Evolutionary conservation across 1,140 invertebrate genomes (phyloP).

Genomic region (Caenorhabditis brenneri): DNA sequence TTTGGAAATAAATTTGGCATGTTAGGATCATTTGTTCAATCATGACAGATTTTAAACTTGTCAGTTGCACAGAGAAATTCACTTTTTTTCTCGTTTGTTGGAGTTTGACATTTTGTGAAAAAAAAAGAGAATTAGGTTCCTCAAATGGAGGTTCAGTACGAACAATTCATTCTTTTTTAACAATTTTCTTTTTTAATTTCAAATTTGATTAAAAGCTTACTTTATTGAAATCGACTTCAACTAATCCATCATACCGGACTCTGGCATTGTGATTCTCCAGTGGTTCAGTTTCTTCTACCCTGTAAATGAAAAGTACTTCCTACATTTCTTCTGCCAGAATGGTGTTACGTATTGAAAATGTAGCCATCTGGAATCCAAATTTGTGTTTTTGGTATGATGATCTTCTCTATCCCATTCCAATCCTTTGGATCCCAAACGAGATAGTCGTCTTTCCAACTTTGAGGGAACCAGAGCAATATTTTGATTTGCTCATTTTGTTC

Average conservation of each 20-base stretch:
- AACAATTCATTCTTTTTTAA: too few species aligned
- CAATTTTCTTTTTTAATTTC: too few species aligned
- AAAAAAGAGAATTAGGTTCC: too few species aligned
- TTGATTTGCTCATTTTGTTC: conserved; percentile 55
- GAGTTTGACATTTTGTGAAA: too few species aligned
- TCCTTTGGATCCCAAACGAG: conserved; percentile 38
- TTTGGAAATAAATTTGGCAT: too few species aligned
- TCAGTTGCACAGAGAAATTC: too few species aligned
- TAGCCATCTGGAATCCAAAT: conserved; percentile 55
- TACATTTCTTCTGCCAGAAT: not conserved
- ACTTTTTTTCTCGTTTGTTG: too few species aligned
- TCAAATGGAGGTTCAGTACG: too few species aligned
- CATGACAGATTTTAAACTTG: too few species aligned
- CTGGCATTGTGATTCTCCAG: conserved; percentile 47
- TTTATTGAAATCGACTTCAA: conserved; percentile 55
- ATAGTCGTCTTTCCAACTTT: conserved; percentile 44
- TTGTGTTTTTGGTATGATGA: conserved; percentile 42
- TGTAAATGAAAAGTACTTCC: not conserved
- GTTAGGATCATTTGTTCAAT: too few species aligned
- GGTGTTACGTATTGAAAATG: conserved; percentile 51
- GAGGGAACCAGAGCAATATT: conserved; percentile 53
- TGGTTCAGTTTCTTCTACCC: conserved; percentile 51
- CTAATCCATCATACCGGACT: conserved; percentile 44
- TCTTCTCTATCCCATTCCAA: conserved; percentile 47
- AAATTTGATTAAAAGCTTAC: not conserved